Base-by-base conservation (phyloP, 2,113 vertebrate species). In the Phodopus roborovskii region DNA sequence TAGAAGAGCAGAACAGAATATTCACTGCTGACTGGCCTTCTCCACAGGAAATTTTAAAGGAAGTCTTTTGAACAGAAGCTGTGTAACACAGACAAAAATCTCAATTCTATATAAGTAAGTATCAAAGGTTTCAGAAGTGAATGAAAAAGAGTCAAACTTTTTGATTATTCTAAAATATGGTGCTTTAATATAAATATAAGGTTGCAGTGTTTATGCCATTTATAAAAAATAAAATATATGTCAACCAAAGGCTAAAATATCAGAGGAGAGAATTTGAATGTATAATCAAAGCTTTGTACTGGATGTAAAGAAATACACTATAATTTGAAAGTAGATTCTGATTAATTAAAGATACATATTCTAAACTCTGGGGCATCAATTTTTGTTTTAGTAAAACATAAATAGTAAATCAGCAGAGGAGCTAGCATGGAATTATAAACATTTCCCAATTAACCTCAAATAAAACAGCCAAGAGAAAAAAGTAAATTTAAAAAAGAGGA, bases 181-280 rank as follows among this genome's bases (percentile, higher is more conserved):
- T n/a, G 19, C 12, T 58, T 64, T 78, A 53, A 92, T 91, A 66
- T 13, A 81, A 93, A 78, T 7, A 66, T 16, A 87, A 5, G 7
- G 81, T 26, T 30, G 71, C 19, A 68, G 9, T 73, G 20, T 84
- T 79, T 20, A n/a, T 48, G 73, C 6, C 11, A 81, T 36, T 84
- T n/a, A 42, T 16, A 91, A 87, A 94, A 92, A 90, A n/a, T 82
- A 94, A 73, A 83, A 88, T 53, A 26, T 20, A 94, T 60, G 19
- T 11, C 11, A 53, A 56, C 13, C 84, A 70, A 22, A 70, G 5
- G 30, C 64, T 24, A 42, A 77, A 83, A 6, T 20, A 58, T 30
- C n/a, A 74, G 11, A 91, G 48, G 17, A 73, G 12, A 90, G 30
- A 90, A 88, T 62, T 81, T 39, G 8, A 77, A 95, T 73, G 66